phyloP scores from a whole-genome alignment of 2,113 vertebrate species.

The Cervus canadensis region DNA sequence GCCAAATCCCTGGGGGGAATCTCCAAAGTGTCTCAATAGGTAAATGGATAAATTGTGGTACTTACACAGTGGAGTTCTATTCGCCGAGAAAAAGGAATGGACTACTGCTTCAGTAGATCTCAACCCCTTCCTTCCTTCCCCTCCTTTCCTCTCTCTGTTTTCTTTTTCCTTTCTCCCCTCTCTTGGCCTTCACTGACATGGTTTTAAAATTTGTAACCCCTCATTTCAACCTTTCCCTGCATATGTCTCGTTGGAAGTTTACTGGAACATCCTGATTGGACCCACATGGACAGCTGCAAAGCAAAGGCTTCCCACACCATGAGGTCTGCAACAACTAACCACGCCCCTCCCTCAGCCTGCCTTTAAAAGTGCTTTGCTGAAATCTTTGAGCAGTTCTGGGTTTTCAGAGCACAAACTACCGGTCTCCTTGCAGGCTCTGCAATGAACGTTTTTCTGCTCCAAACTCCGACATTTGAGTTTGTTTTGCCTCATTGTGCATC shows the following conservation, averaged over 20 bases:
- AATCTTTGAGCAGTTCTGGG: not conserved
- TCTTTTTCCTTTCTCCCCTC: not conserved
- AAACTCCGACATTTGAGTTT: fast-evolving
- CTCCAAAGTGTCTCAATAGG: not conserved
- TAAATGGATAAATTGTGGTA: not conserved
- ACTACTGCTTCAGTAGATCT: not conserved
- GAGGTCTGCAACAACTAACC: not conserved
- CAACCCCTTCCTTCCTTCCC: not conserved
- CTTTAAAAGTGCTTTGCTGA: not conserved
- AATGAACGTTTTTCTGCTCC: not conserved
- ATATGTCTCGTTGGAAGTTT: not conserved
- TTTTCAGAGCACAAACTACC: not conserved
- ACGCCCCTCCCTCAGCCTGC: not conserved
- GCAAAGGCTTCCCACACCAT: not conserved
- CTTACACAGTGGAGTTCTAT: not conserved
- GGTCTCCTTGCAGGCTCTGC: not conserved
- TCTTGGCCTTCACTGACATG: not conserved
- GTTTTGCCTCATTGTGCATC: not conserved
- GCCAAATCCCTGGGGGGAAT: not conserved
- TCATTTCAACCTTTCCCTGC: not conserved
- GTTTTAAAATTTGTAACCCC: not conserved
- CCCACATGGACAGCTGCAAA: not conserved
- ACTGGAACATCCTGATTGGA: not conserved
- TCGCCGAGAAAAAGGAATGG: not conserved
- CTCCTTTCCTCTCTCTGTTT: not conserved